Conservation (phyloP, 1,140 invertebrate genomes). For the Formica exsecta region DNA sequence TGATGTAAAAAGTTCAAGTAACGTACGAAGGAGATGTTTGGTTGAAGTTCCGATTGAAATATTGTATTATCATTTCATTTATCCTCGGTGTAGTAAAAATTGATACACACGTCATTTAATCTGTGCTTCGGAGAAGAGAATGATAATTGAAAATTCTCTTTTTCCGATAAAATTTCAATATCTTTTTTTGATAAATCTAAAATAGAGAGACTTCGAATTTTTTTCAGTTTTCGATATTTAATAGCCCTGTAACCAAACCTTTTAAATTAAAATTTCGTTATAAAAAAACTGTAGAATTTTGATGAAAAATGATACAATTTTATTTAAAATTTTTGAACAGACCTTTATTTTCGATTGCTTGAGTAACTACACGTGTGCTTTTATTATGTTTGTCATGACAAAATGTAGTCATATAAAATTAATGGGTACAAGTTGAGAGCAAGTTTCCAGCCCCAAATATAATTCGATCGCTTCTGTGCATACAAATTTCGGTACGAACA, state of each 20-base stretch:
- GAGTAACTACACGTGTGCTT: background rate
- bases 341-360: background rate
- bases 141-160: background rate
- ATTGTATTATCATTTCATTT: conserved; percentile 3
- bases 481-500: conserved; percentile 20
- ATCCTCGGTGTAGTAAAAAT: background rate
- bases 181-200: background rate
- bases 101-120: background rate
- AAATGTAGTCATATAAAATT: background rate
- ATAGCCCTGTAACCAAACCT: background rate
- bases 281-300: background rate
- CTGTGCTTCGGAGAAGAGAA: background rate
- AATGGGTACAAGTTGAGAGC: background rate
- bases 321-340: no score
- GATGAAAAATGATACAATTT: background rate
- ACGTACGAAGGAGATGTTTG: background rate
- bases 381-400: background rate
- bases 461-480: conserved; percentile 4
- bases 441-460: background rate
- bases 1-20: conserved; percentile 3
- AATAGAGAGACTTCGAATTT: background rate
- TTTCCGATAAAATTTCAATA: background rate
- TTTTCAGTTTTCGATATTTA: background rate
- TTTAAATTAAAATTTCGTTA: background rate
- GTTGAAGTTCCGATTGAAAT: conserved; percentile 13